These are phyloP conservation scores for Gavialis gangeticus DNA, from an alignment of 2,113 vertebrate genomes.

Conservation along the genomic window DNA sequence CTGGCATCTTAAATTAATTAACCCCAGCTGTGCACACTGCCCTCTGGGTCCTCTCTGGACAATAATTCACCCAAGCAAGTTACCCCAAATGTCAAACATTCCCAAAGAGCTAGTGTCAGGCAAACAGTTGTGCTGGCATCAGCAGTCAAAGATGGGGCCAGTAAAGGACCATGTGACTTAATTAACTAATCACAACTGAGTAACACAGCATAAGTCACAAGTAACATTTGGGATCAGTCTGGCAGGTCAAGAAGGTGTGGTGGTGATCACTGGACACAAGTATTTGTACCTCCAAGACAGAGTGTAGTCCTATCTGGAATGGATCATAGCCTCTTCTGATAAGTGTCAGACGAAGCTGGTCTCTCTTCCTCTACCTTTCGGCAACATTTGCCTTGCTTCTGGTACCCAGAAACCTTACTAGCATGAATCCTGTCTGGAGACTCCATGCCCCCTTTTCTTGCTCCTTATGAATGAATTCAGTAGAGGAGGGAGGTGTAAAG, in stretches of 20 bases:
- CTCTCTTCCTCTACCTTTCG: not conserved
- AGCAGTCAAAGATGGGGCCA: not conserved
- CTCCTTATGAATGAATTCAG: rapidly evolving
- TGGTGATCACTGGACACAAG: not conserved
- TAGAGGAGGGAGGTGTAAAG: rapidly evolving
- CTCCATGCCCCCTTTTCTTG: not conserved
- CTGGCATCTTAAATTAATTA: not conserved
- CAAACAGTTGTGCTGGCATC: not conserved
- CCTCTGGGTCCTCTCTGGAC: not conserved
- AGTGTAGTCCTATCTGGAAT: not conserved
- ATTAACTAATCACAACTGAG: not conserved
- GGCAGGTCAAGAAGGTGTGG: no score
- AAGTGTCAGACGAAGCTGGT: not conserved
- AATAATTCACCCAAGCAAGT: not conserved
- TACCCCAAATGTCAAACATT: not conserved
- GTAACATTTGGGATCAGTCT: not conserved
- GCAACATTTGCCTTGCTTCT: not conserved
- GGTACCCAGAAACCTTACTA: not conserved
- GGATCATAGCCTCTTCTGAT: not conserved
- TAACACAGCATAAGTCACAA: not conserved
- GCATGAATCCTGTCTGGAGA: not conserved
- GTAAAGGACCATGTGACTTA: not conserved
- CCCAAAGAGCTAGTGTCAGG: not conserved
- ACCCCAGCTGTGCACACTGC: not conserved
- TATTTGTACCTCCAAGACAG: not conserved